Evolutionary conservation across 2,888 invertebrate genomes (phyloP).

Genomic region (Euplagia quadripunctaria): DNA sequence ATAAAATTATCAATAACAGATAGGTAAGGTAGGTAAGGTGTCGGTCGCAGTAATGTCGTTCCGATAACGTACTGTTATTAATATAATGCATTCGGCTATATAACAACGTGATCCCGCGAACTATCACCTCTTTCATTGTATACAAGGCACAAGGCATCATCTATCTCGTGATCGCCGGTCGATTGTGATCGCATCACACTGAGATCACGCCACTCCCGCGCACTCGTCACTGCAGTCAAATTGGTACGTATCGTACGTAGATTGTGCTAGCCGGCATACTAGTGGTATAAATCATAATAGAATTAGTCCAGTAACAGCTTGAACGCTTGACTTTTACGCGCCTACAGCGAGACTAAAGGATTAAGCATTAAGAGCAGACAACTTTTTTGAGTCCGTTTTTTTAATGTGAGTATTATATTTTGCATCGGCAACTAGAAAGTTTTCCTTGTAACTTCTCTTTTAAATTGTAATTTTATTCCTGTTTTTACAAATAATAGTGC

Average conservation of each 20-base stretch:
- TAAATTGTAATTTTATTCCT: too few species aligned
- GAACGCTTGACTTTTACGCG: background rate
- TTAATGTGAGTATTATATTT: background rate
- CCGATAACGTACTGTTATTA: conserved; percentile 27
- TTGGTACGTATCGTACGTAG: conserved; percentile 7
- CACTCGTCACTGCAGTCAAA: conserved; percentile 31
- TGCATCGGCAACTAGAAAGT: background rate
- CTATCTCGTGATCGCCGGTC: conserved; percentile 42
- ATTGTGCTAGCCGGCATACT: background rate
- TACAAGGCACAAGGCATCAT: conserved; percentile 43
- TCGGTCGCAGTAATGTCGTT: conserved; percentile 7
- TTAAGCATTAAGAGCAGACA: background rate
- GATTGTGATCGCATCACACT: conserved; percentile 51
- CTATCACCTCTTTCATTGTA: conserved; percentile 43
- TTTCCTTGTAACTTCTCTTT: background rate
- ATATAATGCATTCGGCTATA: conserved; percentile 30
- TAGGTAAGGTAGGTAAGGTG: conserved; percentile 21
- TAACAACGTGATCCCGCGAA: conserved; percentile 26
- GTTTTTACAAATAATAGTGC: too few species aligned
- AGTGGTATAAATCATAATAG: background rate
- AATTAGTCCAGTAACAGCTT: background rate
- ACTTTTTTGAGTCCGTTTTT: background rate
- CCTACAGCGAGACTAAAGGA: background rate
- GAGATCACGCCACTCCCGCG: conserved; percentile 62
- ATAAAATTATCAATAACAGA: background rate